Conservation (phyloP, 2,113 vertebrate genomes). For the Lasiurus cinereus region DNA sequence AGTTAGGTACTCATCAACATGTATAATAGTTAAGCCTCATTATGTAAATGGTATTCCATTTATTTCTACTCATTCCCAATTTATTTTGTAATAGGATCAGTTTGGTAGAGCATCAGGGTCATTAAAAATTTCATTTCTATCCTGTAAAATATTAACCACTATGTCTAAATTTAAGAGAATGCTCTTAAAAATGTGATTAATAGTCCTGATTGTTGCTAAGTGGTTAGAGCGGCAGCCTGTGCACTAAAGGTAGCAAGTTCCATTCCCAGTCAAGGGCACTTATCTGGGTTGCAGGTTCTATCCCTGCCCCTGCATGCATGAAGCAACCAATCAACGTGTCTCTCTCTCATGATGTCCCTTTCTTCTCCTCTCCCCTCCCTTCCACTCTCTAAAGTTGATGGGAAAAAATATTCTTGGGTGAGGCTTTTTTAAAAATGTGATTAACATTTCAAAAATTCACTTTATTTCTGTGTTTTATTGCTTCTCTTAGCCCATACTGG, state of each 20-base stretch:
- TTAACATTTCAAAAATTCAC: slow-evolving; percentile 50
- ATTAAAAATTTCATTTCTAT: slow-evolving; percentile 42
- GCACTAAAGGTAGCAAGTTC: too few species aligned
- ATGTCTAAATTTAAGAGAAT: not conserved
- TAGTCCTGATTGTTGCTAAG: too few species aligned
- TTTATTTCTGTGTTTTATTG: slow-evolving; percentile 45
- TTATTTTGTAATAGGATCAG: slow-evolving; percentile 52
- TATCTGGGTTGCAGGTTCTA: too few species aligned
- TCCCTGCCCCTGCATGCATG: too few species aligned
- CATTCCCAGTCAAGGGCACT: too few species aligned
- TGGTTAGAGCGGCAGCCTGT: too few species aligned
- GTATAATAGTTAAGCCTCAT: not conserved
- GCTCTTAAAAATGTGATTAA: slow-evolving; percentile 34
- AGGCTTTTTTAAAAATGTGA: not conserved
- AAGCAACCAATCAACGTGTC: too few species aligned
- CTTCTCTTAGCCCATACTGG: not conserved
- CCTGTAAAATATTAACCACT: slow-evolving; percentile 34
- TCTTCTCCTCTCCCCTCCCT: too few species aligned
- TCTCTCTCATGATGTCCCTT: too few species aligned
- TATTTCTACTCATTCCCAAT: slow-evolving; percentile 30
- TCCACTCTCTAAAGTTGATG: too few species aligned
- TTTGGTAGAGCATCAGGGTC: not conserved
- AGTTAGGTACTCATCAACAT: not conserved
- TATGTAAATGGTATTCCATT: slow-evolving; percentile 29
- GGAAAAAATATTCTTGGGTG: too few species aligned